Evolutionary conservation across 2,888 invertebrate genomes (phyloP).

Genomic region (Argyresthia goedartella): DNA sequence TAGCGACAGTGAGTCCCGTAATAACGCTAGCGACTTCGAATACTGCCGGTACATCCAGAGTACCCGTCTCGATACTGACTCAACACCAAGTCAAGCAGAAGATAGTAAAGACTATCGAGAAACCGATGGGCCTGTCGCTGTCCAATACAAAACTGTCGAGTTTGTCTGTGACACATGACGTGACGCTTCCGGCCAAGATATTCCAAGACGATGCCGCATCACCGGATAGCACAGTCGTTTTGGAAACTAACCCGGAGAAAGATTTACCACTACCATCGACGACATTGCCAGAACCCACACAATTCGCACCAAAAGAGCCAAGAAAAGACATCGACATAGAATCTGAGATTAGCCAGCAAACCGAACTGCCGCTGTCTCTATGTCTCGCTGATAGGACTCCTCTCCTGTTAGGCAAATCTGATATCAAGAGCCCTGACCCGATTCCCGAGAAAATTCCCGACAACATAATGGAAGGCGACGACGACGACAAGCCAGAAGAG

Average conservation of each 20-base stretch:
- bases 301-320: constrained; percentile 29
- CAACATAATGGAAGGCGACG: constrained; percentile 60
- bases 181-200: constrained; percentile 74
- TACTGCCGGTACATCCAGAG: constrained; percentile 35
- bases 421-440: constrained; percentile 62
- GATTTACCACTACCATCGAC: constrained; percentile 23
- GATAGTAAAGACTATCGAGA: constrained; percentile 62
- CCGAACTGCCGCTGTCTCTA: constrained; percentile 54
- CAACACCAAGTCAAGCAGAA: constrained; percentile 66
- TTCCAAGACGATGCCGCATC: constrained; percentile 77
- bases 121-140: constrained; percentile 61
- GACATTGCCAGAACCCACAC: constrained; percentile 26
- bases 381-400: constrained; percentile 51
- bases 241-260: constrained; percentile 34
- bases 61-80: constrained; percentile 54
- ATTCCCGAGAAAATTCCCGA: constrained; percentile 66
- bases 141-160: constrained; percentile 68
- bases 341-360: constrained; percentile 61
- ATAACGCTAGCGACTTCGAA: constrained; percentile 49
- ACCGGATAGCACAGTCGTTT: constrained; percentile 60
- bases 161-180: constrained; percentile 69
- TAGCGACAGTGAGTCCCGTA: constrained; percentile 44
- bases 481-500: constrained; percentile 60
- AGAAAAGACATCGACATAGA: constrained; percentile 60
- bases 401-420: constrained; percentile 53